Conservation (phyloP, 2,797 vertebrate species). For the Schizopygopsis pylzovi region DNA sequence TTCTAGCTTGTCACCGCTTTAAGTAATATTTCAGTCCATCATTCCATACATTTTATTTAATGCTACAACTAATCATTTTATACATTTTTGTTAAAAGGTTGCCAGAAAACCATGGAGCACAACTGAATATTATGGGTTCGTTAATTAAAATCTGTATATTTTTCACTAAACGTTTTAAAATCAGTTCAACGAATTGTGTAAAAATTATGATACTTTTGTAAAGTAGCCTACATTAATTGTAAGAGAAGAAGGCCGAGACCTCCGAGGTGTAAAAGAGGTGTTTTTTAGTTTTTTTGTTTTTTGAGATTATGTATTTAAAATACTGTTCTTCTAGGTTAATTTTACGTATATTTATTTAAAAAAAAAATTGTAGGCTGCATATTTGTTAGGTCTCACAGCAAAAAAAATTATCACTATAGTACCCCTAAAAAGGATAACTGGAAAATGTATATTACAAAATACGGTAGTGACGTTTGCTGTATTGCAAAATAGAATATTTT, state of each 20-base stretch:
- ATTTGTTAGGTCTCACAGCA: not conserved
- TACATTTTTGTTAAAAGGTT: not conserved
- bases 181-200: not conserved
- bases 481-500: not conserved
- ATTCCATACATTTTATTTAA: not conserved
- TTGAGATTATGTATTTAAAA: not conserved
- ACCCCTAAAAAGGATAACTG: not conserved
- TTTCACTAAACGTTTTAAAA: not conserved
- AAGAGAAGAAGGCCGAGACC: not conserved
- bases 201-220: not conserved
- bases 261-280: no score
- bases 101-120: no score
- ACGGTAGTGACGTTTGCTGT: not conserved
- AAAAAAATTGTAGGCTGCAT: not conserved
- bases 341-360: not conserved
- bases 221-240: not conserved
- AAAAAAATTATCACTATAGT: not conserved
- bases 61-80: not conserved
- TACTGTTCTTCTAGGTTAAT: not conserved
- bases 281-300: no score
- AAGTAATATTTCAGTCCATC: not conserved
- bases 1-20: not conserved
- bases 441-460: not conserved
- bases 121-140: no score
- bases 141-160: no score